Percentiles rank a stretch among this genome's conserved stretches.
Conservation (phyloP, 2,888 invertebrate genomes). For the Mechanitis mazaeus region DNA sequence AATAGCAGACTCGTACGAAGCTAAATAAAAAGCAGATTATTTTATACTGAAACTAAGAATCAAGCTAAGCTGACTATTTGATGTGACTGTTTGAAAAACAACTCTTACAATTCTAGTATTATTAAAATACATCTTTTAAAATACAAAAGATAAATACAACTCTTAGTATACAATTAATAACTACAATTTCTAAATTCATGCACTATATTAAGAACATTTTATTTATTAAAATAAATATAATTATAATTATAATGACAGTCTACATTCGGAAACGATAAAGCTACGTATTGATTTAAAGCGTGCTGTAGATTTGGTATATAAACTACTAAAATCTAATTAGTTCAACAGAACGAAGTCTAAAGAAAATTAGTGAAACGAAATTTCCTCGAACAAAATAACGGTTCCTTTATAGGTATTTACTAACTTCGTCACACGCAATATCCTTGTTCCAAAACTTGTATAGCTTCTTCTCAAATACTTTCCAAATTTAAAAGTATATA, state of each 20-base stretch:
- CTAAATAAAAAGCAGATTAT: conserved; percentile 15
- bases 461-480: neutral
- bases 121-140: neutral
- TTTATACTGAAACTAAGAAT: conserved; percentile 2
- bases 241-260: neutral
- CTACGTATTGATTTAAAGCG: neutral
- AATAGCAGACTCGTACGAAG: conserved; percentile 32
- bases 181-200: conserved; percentile 2
- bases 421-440: neutral
- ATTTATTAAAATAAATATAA: neutral
- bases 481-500: no score
- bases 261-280: neutral
- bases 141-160: neutral
- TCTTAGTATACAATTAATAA: neutral
- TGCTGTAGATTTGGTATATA: neutral
- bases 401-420: neutral
- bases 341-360: neutral
- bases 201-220: neutral
- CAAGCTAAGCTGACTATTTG: neutral
- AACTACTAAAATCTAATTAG: neutral
- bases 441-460: neutral
- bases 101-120: no score
- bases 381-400: conserved; percentile 1
- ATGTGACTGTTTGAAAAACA: neutral
- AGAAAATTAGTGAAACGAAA: conserved; percentile 5